Conservation (phyloP, 2,888 invertebrate genomes). For the Apotomis turbidana region DNA sequence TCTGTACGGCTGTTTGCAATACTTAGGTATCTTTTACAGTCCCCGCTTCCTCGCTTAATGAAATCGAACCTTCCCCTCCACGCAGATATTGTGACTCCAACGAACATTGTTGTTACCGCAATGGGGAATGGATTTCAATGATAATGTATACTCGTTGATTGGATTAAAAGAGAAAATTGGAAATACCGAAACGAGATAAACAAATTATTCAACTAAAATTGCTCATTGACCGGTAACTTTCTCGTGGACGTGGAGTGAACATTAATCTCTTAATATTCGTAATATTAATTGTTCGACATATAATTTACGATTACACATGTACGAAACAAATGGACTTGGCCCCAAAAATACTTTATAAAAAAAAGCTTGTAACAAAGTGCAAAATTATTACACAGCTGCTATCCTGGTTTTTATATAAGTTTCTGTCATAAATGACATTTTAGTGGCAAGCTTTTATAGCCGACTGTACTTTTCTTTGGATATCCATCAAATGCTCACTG, state of each 20-base stretch:
- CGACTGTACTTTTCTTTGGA: no score
- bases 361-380: no score
- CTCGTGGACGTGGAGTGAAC: background rate
- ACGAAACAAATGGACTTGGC: no score
- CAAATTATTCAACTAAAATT: background rate
- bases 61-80: constrained; percentile 34
- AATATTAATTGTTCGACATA: no score
- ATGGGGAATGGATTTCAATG: constrained; percentile 23
- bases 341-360: no score
- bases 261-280: no score
- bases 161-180: constrained; percentile 3
- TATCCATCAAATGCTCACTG: no score
- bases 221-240: background rate
- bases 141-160: constrained; percentile 2
- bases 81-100: constrained; percentile 22
- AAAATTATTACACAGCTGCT: no score
- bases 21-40: constrained; percentile 57
- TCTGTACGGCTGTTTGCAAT: constrained; percentile 54
- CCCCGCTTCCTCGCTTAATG: constrained; percentile 47
- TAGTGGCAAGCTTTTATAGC: no score
- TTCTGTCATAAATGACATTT: no score
- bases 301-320: no score
- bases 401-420: no score
- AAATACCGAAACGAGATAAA: background rate
- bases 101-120: constrained; percentile 28